Evolutionary conservation across 2,113 vertebrate species (phyloP), one percentile per base, ranked within the genome.

Genomic region (Chelonoidis abingdonii): DNA sequence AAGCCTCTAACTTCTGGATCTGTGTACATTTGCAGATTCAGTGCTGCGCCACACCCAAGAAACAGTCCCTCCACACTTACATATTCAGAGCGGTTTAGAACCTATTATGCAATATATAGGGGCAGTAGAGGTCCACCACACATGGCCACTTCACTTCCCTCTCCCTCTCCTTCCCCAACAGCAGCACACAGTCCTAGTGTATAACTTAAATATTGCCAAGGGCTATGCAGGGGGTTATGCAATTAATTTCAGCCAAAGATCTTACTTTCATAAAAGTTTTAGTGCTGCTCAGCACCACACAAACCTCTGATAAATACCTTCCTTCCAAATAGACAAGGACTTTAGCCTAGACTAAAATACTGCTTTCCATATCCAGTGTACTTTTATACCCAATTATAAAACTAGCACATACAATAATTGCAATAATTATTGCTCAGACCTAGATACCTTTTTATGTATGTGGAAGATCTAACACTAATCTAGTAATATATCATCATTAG

Each of bases 391-490:
- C 27, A 47, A 87, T 57, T 62, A 38, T 2, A 75, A 57, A 84
- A 86, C 53, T 65, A 1, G 0, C 80, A 80, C 31, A 50, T n/a
- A 50, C 84, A 0, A 0, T 82, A 89, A 84, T 72, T 80, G 13
- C n/a, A 83, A 38, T 72, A 44, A 76, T 69, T 54, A 0, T 11
- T 52, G 0, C 4, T 54, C 53, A 80, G 62, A 80, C 86, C 25
- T 27, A 90, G 41, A 35, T 83, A 86, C 65, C 52, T 76, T 87
- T 89, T 90, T 65, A 62, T 76, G 78, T 22, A 80, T 84, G 52
- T 52, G 85, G 31, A 47, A 89, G 90, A 83, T 69, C 8, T 81
- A 91, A 87, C 57, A 76, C 38, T 19, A 52, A 49, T 7, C 14
- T 21, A 92, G 75, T 9, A 7, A 1, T 84, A 81, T 2, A 93